Base-by-base conservation (phyloP, 30 jellyfish, hydroid and myxozoan genomes). In the Hydractinia echinata region DNA sequence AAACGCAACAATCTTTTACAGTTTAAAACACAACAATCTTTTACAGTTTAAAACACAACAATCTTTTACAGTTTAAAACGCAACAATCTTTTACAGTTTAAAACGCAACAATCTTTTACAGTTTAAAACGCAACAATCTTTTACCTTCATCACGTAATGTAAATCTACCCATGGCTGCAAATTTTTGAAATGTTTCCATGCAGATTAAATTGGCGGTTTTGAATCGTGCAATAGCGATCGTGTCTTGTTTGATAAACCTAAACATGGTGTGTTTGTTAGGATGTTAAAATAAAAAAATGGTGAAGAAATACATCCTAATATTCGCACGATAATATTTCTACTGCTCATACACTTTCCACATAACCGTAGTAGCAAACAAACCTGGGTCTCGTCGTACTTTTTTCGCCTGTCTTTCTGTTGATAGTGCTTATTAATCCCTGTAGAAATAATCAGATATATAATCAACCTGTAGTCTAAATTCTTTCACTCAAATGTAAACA, bases 121-220 rank as follows among this genome's bases (percentile, higher is more conserved):
- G 44, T 30, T 30, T 30, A 30, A 30, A 30, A 30, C 44, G 44
- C 44, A 30, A 30, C 44, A 30, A 30, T 48, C 6, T 5, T 7
- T 66, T 77, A 95, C 99, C 99, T 90, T 95, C 99, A 69, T 95
- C 99, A 10, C 99, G 96, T 18, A 95, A 86, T 10, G 99, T 89
- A 79, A 95, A 95, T 16, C 99, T 94, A 55, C 97, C 97, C 97
- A 95, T 91, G 4, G 97, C 95, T 49, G 96, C 95, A 74, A 89
- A 89, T 51, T 86, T 78, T 7, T 94, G 95, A 77, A 89, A 89
- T 4, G 97, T 84, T 79, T 90, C 99, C 89, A 95, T 77, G 53
- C 99, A 95, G 39, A 86, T 86, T 39, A 87, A 81, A 62, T 95
- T 95, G 11, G 94, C 86, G 10, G 97, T 86, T 66, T 83, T 86